These are phyloP conservation scores for Lasaia peninsularis DNA, from an alignment of 1,140 invertebrate species.

Conservation along the genomic window DNA sequence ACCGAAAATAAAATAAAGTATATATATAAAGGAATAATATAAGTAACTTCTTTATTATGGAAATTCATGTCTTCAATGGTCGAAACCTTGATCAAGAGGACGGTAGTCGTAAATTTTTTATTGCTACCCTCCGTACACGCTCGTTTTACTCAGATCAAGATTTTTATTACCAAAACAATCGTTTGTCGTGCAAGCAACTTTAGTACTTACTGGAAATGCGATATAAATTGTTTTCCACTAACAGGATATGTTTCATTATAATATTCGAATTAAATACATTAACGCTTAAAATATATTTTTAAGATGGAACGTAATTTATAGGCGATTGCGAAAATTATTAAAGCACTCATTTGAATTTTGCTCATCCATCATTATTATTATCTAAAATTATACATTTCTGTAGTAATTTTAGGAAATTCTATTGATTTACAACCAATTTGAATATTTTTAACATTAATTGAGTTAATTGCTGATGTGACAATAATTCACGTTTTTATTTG, in stretches of 20 bases:
- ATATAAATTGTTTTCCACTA: not conserved
- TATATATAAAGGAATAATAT: not conserved
- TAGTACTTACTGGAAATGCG: not conserved
- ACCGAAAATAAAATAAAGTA: not conserved
- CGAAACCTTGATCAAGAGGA: slow-evolving; percentile 26
- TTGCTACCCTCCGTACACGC: slow-evolving; percentile 17
- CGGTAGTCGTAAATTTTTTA: slow-evolving; percentile 29
- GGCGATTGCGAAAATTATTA: not conserved
- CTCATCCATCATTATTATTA: not conserved
- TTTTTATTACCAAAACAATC: slow-evolving; percentile 33
- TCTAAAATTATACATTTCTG: too few relatives aligned
- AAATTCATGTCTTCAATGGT: slow-evolving; percentile 14
- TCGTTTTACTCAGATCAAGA: slow-evolving; percentile 15
- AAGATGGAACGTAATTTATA: not conserved
- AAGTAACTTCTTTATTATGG: not conserved
- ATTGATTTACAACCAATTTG: too few relatives aligned
- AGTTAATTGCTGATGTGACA: too few relatives aligned
- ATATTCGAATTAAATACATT: not conserved
- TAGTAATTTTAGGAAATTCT: too few relatives aligned
- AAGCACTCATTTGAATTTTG: not conserved
- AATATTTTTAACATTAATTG: too few relatives aligned
- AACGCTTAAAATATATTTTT: not conserved
- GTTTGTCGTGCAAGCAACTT: slow-evolving; percentile 1
- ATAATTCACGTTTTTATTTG: too few relatives aligned
- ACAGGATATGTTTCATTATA: not conserved